These are phyloP conservation scores for Distichodus sexfasciatus DNA, from an alignment of 2,797 vertebrate species.

Conservation along the genomic window DNA sequence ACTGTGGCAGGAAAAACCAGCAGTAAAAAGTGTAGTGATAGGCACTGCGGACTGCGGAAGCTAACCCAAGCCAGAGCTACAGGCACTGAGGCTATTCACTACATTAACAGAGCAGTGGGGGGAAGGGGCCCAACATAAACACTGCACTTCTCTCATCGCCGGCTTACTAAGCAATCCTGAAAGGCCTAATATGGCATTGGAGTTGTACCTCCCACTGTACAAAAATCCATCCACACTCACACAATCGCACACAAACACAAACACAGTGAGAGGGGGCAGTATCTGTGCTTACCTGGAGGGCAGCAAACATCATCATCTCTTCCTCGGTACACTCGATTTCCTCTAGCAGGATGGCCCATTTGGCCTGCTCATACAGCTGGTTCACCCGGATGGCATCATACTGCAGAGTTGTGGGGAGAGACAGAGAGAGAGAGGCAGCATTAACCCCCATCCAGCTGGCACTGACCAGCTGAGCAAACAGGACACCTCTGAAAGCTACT, in stretches of 20 bases:
- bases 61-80: conserved; percentile 47
- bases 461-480: conserved; percentile 47
- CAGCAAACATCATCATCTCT: conserved; percentile 99
- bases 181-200: conserved; percentile 31
- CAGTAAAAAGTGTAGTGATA: neutral
- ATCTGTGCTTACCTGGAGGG: conserved; percentile 84
- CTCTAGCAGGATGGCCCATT: conserved; percentile 98
- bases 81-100: conserved; percentile 60
- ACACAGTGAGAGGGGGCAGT: neutral
- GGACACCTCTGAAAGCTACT: conserved; percentile 14
- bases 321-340: conserved; percentile 99
- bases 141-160: conserved; percentile 41
- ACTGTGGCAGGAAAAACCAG: neutral
- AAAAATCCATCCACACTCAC: neutral
- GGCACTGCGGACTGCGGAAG: conserved; percentile 45
- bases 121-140: conserved; percentile 52
- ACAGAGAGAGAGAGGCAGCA: conserved; percentile 21
- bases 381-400: conserved; percentile 98
- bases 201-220: conserved; percentile 16
- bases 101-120: conserved; percentile 59
- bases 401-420: too few relatives aligned
- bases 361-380: conserved; percentile 96
- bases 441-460: conserved; percentile 30
- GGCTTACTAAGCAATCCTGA: conserved; percentile 46
- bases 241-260: conserved; percentile 9